Base-by-base conservation (phyloP, 2,888 invertebrate genomes). In the Drosophila kambysellisi region DNA sequence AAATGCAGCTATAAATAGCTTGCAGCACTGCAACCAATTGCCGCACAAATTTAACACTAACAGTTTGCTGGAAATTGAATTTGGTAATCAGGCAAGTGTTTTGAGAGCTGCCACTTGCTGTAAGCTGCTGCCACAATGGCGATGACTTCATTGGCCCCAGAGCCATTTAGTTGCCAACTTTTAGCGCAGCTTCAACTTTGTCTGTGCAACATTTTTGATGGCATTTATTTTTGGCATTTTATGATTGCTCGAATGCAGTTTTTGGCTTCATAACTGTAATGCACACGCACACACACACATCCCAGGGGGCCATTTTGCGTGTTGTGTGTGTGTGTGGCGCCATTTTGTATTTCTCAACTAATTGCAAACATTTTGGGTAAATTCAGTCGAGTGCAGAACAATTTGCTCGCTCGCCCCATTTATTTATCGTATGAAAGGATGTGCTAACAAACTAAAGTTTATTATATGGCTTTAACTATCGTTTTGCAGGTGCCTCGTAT, bases 401-500 rank as follows among this genome's bases (percentile, higher is more conserved):
- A 20, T 53, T 25, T 2, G 25, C 46, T 46, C 15, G 25, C 46
- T 46, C 15, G 35, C 35, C 17, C 12, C 37, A 30, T 70, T 51
- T 39, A 57, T 52, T 52, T 70, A 33, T 52, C 11, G 54, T 29
- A 30, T 25, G 29, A 56, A 41, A 15, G 20, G 30, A 32, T 57
- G 43, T 57, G 43, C 32, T 43, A 43, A 43, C 32, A 43, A 43
- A 68, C 51, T 59, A 33, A 71, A 71, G 35, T 58, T 8, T 46
- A 25, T 58, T 50, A 50, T 46, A 17, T 35, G 15, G 11, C 37
- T 65, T 72, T 37, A 53, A 73, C 37, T 25, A 59, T 41, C 41
- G 15, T 37, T 65, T 78, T 83, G 56, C 77, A 96, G 97, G 92
- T 97, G 96, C 94, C 95, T 98, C 91, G 98, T 98, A 76, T 98